Evolutionary conservation across 2,797 vertebrate genomes (phyloP), one percentile per base, ranked within the genome.

Genomic region (Poecile montanus): DNA sequence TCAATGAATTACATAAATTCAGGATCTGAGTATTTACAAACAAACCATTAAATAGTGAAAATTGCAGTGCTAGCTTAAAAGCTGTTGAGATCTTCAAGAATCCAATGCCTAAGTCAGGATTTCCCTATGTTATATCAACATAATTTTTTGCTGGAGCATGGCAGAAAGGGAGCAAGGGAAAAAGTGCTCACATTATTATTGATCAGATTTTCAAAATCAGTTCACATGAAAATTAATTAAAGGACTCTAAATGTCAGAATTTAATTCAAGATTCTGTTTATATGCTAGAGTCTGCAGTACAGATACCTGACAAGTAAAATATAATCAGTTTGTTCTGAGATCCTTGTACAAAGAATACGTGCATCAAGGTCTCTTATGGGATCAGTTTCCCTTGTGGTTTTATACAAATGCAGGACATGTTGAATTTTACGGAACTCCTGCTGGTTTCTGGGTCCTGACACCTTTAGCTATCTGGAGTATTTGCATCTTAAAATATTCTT

Each of bases 401-500:
- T 79, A 76, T 57, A 63, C 67, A 95, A 88, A 85, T 51, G 47
- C 67, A 88, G 51, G 40, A 56, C 32, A 45, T 15, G 10, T 26
- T 88, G 91, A 72, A 87, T 85, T 86, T 86, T 91, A 79, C 15
- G 91, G 89, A 93, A 30, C 51, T 95, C 93, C 88, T 90, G 89
- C 80, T 96, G 80, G 8, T 90, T 93, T 73, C 79, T 91, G 61
- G 4, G 47, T 74, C 51, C 53, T 91, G 57, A 80, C 80, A 85
- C 71, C 57, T 90, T 93, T 72, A 58, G 45, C 53, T 95, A 90
- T 96, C 87, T 81, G 74, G 45, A 88, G 11, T 63, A 89, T 92
- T 92, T 95, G 71, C 91, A 97, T 86, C 89, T 84, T 94, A 88
- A 91, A 95, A 93, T 95, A 95, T 85, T 82, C 85, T 40, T 86